Conservation (phyloP, 2,888 invertebrate genomes). For the Formica aserva region DNA sequence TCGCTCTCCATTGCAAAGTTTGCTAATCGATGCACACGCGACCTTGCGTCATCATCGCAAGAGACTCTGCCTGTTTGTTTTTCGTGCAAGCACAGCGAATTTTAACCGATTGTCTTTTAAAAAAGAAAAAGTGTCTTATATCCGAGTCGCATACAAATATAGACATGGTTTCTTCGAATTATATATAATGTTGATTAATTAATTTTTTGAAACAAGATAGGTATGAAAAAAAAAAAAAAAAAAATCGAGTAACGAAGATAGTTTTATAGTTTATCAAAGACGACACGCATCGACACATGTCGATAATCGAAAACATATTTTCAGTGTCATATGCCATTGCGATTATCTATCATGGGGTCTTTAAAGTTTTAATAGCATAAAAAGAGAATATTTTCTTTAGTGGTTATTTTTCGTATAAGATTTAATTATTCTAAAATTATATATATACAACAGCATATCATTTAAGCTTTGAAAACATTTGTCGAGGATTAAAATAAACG, state of each 20-base stretch:
- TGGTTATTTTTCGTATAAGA: neutral
- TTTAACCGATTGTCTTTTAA: neutral
- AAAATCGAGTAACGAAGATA: neutral
- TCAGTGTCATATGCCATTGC: neutral
- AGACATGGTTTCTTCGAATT: neutral
- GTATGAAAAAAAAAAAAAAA: neutral
- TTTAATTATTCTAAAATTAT: neutral
- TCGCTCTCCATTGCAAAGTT: neutral
- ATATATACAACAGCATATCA: neutral
- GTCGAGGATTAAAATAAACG: neutral
- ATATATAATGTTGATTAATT: neutral
- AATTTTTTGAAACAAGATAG: neutral
- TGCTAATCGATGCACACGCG: slow-evolving; percentile 8
- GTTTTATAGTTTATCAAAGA: neutral
- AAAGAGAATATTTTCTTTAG: neutral
- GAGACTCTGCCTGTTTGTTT: neutral
- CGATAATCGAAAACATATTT: neutral
- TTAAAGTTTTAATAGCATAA: neutral
- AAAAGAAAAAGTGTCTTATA: neutral
- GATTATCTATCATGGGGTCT: neutral
- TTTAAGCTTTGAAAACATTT: neutral
- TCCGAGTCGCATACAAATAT: neutral
- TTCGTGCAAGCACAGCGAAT: neutral
- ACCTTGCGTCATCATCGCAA: neutral
- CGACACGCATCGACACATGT: neutral